Evolutionary conservation across 2,888 invertebrate genomes (phyloP), one percentile per base, ranked within the genome.

Genomic region (Tromatobia lineatoria): DNA sequence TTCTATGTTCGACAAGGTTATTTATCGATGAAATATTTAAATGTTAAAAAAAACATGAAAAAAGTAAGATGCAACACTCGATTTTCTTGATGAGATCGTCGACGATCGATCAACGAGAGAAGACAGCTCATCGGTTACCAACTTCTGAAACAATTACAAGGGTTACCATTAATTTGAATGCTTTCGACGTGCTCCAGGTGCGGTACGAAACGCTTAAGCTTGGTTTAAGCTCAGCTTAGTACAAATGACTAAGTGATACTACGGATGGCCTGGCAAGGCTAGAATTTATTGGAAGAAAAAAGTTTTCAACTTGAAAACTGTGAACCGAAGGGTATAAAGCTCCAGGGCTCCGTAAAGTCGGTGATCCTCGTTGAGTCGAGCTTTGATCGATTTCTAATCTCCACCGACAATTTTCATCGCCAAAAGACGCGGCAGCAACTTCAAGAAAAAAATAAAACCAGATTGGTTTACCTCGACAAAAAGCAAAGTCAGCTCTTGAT

Each of bases 171-270:
- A 11, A 64, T 64, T 18, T 38, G 20, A 20, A 18, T 38, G 64
- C 18, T 64, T 20, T 38, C 42, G 20, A 42, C 20, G 42, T 38
- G 64, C 3, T 64, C 38, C 18, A 38, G 18, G 38, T 20, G 18
- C 38, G 38, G n/a, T 20, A 64, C 38, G 20, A 11, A 38, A 64
- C 42, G 38, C 42, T 42, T 64, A 38, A 64, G 64, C 64, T 38
- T 11, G 64, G 20, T 20, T 38, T 11, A 11, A 64, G 18, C 38
- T 38, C 10, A 38, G 57, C 18, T 57, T 8, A 47, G 23, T 57
- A 57, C 54, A 61, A 54, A 45, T 45, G 76, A 47, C 71, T 18
- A 38, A 80, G 71, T 34, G 66, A 83, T 80, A 73, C 47, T 4
- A 20, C 50, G 67, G 76, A 67, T 71, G n/a, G 57, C 20, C 57